These are phyloP conservation scores for Exephanes ischioxanthus DNA, from an alignment of 2,888 invertebrate species.

Conservation along the genomic window DNA sequence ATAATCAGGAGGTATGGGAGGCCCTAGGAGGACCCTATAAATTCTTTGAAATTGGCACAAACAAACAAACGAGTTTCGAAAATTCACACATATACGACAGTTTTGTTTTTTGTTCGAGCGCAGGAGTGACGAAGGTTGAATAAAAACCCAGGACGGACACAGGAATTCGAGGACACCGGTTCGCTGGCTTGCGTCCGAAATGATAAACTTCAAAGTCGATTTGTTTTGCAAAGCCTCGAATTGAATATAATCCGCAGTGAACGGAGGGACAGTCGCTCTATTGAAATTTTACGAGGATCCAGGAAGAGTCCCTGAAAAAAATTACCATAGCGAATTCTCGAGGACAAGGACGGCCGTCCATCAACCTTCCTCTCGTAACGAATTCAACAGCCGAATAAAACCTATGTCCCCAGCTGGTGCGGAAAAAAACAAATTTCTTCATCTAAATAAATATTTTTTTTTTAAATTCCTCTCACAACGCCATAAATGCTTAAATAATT, in stretches of 20 bases:
- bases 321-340: slow-evolving; percentile 7
- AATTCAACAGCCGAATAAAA: slow-evolving; percentile 15
- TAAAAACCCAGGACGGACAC: background rate
- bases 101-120: background rate
- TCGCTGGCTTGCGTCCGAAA: slow-evolving; percentile 2
- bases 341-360: slow-evolving; percentile 38
- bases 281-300: slow-evolving; percentile 49
- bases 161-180: slow-evolving; percentile 18
- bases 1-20: too few relatives aligned
- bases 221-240: slow-evolving; percentile 14
- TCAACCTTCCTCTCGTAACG: slow-evolving; percentile 40
- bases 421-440: background rate
- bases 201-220: slow-evolving; percentile 12
- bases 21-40: background rate
- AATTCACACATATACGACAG: background rate
- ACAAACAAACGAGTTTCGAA: background rate
- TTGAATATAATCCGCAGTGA: slow-evolving; percentile 7
- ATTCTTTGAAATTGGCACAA: background rate
- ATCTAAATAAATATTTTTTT: too few relatives aligned
- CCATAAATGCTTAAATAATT: background rate
- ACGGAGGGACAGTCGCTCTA: background rate
- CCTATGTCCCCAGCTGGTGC: too few relatives aligned
- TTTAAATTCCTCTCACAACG: background rate
- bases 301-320: slow-evolving; percentile 35
- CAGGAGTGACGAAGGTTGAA: background rate